These are phyloP conservation scores for Hylomyscus alleni DNA, from an alignment of 2,797 vertebrate genomes.

Conservation along the genomic window DNA sequence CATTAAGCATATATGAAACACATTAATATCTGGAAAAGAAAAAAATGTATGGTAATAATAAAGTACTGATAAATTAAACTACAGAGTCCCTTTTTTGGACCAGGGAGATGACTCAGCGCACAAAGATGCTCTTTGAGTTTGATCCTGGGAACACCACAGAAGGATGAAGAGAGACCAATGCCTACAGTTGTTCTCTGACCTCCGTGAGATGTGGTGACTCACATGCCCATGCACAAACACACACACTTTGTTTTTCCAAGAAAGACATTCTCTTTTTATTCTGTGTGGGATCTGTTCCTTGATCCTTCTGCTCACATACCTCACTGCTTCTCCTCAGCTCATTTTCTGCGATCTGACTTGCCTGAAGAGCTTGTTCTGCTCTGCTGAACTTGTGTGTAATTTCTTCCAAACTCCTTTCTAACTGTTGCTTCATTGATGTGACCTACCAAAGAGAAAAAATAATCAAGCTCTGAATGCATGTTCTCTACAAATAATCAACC, in stretches of 20 bases:
- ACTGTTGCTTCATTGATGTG: conserved; percentile 87
- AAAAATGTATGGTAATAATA: neutral
- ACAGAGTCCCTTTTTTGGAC: neutral
- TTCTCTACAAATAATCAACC: neutral
- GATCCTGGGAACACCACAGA: neutral
- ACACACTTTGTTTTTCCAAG: neutral
- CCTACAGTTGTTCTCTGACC: neutral
- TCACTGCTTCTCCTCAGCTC: conserved; percentile 91
- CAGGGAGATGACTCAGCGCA: neutral
- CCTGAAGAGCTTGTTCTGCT: conserved; percentile 91
- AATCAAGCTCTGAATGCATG: neutral
- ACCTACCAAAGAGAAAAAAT: conserved; percentile 85
- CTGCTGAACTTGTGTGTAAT: conserved; percentile 91
- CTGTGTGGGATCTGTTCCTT: accelerated
- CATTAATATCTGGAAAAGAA: neutral
- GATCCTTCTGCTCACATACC: conserved; percentile 85
- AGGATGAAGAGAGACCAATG: neutral
- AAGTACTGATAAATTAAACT: neutral
- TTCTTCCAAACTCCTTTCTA: conserved; percentile 90
- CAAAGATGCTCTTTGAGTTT: neutral
- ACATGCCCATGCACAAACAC: neutral
- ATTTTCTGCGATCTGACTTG: conserved; percentile 89
- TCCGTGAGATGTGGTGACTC: neutral
- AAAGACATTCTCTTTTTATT: neutral
- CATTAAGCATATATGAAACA: neutral